These are phyloP conservation scores for Pachycephala philippinensis DNA, from an alignment of 2,113 vertebrate genomes.

Conservation along the genomic window DNA sequence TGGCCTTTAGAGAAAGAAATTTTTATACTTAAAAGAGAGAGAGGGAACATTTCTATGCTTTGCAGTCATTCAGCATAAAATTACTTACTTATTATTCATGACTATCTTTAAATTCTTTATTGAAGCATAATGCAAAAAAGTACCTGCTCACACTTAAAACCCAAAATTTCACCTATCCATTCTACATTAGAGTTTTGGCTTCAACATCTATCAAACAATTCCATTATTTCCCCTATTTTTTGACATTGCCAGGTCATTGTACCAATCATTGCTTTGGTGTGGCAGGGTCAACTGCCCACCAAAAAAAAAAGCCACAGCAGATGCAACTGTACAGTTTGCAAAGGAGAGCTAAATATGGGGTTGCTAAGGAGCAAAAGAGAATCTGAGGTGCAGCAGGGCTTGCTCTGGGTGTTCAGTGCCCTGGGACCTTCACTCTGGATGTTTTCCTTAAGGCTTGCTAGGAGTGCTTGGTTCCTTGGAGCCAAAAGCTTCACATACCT, in stretches of 20 bases:
- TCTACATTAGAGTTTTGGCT: background rate
- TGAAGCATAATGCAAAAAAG: conserved; percentile 50
- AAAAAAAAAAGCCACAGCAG: background rate
- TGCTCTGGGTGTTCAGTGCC: background rate
- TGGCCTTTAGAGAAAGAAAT: conserved; percentile 26
- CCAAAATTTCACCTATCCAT: background rate
- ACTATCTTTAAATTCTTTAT: conserved; percentile 61
- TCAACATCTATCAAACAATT: background rate
- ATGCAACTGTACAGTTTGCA: background rate
- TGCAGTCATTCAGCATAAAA: conserved; percentile 62
- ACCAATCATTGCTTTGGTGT: background rate
- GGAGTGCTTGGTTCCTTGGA: background rate
- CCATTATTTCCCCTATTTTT: background rate
- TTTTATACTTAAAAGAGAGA: conserved; percentile 27
- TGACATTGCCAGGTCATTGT: background rate
- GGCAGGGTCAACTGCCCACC: accelerated
- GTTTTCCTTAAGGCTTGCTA: background rate
- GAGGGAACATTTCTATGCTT: background rate
- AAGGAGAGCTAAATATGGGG: background rate
- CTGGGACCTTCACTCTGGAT: background rate
- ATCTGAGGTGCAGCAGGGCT: background rate
- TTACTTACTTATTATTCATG: conserved; percentile 66
- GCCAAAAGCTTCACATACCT: background rate
- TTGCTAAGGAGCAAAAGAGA: background rate
- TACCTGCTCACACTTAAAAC: conserved; percentile 20